Evolutionary conservation across 2,113 vertebrate genomes (phyloP).

Genomic region (Trogon surrucura): DNA sequence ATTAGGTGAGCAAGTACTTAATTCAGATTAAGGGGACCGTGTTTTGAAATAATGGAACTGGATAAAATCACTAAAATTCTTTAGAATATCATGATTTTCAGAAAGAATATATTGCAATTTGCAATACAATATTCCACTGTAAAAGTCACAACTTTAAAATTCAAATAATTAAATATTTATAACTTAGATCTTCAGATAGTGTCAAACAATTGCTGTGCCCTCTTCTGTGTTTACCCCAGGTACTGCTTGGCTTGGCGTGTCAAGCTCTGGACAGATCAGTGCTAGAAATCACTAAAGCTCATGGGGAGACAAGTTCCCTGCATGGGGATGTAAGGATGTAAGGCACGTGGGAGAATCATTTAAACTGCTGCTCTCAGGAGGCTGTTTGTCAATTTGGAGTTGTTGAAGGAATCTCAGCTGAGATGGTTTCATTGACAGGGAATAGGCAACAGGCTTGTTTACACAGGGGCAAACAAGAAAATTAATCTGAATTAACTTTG

Average conservation of each 20-base stretch:
- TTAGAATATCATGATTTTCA: neutral
- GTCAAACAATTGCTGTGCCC: neutral
- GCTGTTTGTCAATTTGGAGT: neutral
- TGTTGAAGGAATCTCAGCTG: neutral
- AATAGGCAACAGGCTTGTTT: neutral
- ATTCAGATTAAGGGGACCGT: neutral
- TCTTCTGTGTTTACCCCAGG: neutral
- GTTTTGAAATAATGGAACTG: neutral
- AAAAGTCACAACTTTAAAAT: neutral
- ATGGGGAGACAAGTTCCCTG: neutral
- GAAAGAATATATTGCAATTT: neutral
- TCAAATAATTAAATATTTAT: neutral
- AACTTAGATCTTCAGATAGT: neutral
- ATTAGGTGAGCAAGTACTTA: neutral
- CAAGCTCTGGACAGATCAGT: neutral
- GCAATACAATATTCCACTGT: neutral
- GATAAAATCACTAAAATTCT: neutral
- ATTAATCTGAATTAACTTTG: slow-evolving; percentile 57
- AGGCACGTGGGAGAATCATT: neutral
- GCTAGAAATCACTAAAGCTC: neutral
- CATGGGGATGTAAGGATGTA: neutral
- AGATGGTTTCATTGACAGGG: slow-evolving; percentile 28
- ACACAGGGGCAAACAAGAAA: slow-evolving; percentile 3
- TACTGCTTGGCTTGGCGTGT: neutral
- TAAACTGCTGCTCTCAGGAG: slow-evolving; percentile 1